Evolutionary conservation across 2,113 vertebrate genomes (phyloP), one percentile per base, ranked within the genome.

Genomic region (Ictidomys tridecemlineatus): DNA sequence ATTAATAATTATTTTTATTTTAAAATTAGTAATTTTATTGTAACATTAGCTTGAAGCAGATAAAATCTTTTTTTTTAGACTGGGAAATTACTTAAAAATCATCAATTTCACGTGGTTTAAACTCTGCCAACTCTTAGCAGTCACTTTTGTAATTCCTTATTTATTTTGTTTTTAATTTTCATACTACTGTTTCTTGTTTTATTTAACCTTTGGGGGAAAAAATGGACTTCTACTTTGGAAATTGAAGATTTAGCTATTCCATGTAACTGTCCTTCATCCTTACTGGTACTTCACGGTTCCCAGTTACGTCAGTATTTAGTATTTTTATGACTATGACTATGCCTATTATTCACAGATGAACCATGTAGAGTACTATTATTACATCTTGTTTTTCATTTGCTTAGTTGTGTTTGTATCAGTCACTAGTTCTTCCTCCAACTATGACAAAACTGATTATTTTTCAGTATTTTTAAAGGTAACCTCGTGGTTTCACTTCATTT

Each of bases 161-260:
- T 65, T 90, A 32, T 78, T 91, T 95, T 26, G 39, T 93, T 95
- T 89, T 93, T 88, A 93, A 73, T 77, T 67, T 93, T 85, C 91
- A 82, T 93, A 61, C 65, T 87, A 22, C 42, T 86, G 2, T 89
- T 90, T 88, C 48, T 92, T 94, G n/a, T 67, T 63, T 93, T 87
- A 26, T 88, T 89, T 14, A 51, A 58, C 16, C 77, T 94, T 94
- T 96, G 37, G 17, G 24, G 92, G 63, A 76, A 69, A 84, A 56
- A 74, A 0, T n/a, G 11, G 30, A 67, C 30, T 95, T 95, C 26
- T 96, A 0, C 42, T 85, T 93, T 76, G 61, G 26, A 93, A 72
- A 26, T 80, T 85, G 37, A 95, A 16, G 28, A 45, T 72, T 56
- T 73, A 78, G 37, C 63, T 73, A 26, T 63, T 65, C n/a, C 37